phyloP scores from a whole-genome alignment of 2,797 vertebrate genomes.

The Lepus oiostolus region DNA sequence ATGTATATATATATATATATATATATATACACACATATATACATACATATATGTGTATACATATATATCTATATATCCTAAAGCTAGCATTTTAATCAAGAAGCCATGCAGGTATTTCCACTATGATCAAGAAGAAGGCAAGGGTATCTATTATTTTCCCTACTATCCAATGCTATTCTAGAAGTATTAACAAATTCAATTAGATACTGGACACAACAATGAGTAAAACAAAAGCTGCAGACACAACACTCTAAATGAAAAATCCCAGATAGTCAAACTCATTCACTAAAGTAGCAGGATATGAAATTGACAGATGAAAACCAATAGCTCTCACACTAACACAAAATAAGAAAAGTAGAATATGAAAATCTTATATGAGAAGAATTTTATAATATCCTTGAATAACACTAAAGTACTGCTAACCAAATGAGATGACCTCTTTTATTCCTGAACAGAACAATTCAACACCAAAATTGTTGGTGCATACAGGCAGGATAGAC shows the following conservation, averaged over 20 bases:
- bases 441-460: not conserved
- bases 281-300: not conserved
- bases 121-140: not conserved
- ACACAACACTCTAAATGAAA: not conserved
- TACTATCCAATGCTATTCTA: not conserved
- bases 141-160: not conserved
- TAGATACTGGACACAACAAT: not conserved
- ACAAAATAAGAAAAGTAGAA: not conserved
- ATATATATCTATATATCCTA: slow-evolving; percentile 30
- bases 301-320: not conserved
- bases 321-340: not conserved
- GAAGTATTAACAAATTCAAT: not conserved
- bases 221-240: not conserved
- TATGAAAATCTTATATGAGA: not conserved
- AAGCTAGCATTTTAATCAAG: slow-evolving; percentile 20
- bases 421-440: not conserved
- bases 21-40: too few relatives aligned
- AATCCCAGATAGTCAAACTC: not conserved
- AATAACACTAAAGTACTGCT: not conserved
- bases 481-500: not conserved
- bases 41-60: not conserved
- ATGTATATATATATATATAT: too few relatives aligned
- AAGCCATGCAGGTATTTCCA: not conserved
- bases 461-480: not conserved
- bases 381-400: not conserved